These are phyloP conservation scores for Ormyrus rosae DNA, from an alignment of 2,888 invertebrate genomes.

Conservation along the genomic window DNA sequence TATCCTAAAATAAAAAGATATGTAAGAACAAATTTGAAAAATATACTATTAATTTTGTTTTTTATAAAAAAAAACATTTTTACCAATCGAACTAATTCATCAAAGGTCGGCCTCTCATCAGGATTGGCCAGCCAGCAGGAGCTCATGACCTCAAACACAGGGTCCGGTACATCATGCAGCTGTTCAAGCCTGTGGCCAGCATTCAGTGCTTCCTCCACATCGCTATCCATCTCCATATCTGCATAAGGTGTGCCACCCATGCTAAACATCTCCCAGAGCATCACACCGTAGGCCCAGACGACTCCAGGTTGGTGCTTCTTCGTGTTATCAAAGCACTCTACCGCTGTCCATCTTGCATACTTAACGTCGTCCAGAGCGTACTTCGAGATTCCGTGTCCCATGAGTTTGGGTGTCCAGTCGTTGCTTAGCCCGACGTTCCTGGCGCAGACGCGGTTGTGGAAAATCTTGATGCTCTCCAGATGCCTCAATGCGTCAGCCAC, in stretches of 20 bases:
- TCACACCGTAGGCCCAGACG: constrained; percentile 89
- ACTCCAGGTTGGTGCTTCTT: constrained; percentile 86
- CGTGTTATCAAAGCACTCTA: constrained; percentile 84
- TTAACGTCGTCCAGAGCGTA: constrained; percentile 84
- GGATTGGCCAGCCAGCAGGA: constrained; percentile 91
- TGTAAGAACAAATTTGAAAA: neutral
- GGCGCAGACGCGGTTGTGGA: constrained; percentile 86
- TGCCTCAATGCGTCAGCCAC: constrained; percentile 77
- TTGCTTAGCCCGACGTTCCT: constrained; percentile 83
- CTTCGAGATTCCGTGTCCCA: constrained; percentile 84
- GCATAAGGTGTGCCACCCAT: constrained; percentile 89
- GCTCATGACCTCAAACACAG: constrained; percentile 87
- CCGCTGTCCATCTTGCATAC: constrained; percentile 87
- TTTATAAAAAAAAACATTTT: constrained; percentile 38
- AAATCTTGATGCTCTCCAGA: constrained; percentile 77
- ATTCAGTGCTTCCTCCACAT: constrained; percentile 77
- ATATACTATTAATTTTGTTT: neutral
- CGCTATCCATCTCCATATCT: constrained; percentile 81
- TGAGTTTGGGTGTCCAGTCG: constrained; percentile 83
- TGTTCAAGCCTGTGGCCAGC: constrained; percentile 86
- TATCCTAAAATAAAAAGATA: constrained; percentile 66
- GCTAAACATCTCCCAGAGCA: constrained; percentile 89
- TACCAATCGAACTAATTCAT: constrained; percentile 78
- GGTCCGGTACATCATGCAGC: constrained; percentile 85
- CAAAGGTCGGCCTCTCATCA: constrained; percentile 86